Evolutionary conservation across 2,888 invertebrate genomes (phyloP), one percentile per base, ranked within the genome.

Genomic region (Pteria penguin): DNA sequence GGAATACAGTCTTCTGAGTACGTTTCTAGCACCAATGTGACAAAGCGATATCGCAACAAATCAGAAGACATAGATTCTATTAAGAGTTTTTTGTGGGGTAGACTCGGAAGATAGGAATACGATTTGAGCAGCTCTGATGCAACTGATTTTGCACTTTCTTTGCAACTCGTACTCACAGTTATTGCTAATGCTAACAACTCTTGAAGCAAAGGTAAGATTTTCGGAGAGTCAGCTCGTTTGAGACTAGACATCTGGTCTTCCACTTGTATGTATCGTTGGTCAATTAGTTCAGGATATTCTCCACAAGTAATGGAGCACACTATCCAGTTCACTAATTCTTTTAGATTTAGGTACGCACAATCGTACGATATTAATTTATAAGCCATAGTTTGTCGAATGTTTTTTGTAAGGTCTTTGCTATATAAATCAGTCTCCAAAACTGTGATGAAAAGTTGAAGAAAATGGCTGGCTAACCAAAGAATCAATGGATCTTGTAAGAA

Each of bases 31-130:
- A 87, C 72, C 29, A 75, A 61, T 18, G 82, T 82, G 3, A 81
- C 76, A 2, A 86, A 61, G 26, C 84, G 79, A 68, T 81, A 86
- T 24, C 73, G 70, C 36, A 87, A 77, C 29, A 87, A 71, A 26
- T 81, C 79, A 22, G 84, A 84, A 4, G 74, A 61, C 5, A 86
- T 69, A 0, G 84, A 82, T 58, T 82, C 79, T 11, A 87, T 75
- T 24, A 86, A 74, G 14, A 80, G 75, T 18, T 79, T 80, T 52
- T 85, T 86, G n/a, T 76, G 79, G 4, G 60, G 60, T 1, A 85
- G 24, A 52, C 71, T 78, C 3, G 86, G 81, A 58, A 85, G 60
- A 65, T 84, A 84, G 8, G 71, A 80, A 70, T 85, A 87, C 0
- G 82, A 81, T 60, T 71, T 74, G 3, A 79, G 62, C 63, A 87